phyloP scores from a whole-genome alignment of 2,113 vertebrate genomes.

The Xiphophorus hellerii region DNA sequence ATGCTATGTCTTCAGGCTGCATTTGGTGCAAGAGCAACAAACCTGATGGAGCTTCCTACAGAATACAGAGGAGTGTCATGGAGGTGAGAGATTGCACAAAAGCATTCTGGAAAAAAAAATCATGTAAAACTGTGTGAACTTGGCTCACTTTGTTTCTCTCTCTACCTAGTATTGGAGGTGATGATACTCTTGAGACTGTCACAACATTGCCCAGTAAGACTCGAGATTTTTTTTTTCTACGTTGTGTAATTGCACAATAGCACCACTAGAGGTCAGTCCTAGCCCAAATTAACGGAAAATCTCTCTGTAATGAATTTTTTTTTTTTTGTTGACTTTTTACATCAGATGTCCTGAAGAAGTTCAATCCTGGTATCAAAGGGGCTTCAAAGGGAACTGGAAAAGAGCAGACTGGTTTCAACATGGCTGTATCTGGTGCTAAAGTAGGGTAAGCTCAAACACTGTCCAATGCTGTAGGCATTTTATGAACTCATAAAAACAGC shows the following conservation, averaged over 20 bases:
- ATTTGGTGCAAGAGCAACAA: conserved; percentile 81
- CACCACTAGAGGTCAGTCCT: conserved; percentile 50
- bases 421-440: conserved; percentile 82
- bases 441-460: conserved; percentile 78
- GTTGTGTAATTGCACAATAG: neutral
- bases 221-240: neutral
- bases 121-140: neutral
- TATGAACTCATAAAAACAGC: neutral
- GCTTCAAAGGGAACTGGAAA: conserved; percentile 79
- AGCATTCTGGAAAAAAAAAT: neutral
- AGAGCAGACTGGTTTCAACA: conserved; percentile 83
- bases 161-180: conserved; percentile 88
- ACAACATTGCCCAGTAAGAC: conserved; percentile 93
- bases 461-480: neutral
- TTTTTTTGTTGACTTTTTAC: neutral
- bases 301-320: neutral
- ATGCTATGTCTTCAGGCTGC: conserved; percentile 76
- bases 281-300: neutral
- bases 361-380: conserved; percentile 86
- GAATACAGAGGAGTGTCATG: conserved; percentile 89
- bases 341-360: conserved; percentile 92
- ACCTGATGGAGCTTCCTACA: conserved; percentile 53
- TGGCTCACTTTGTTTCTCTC: conserved; percentile 5
- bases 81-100: conserved; percentile 81
- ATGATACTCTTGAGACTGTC: conserved; percentile 83